Percentiles rank a stretch among this genome's conserved stretches.
Conservation (phyloP, 2,888 invertebrate genomes). For the Dolomedes plantarius region DNA sequence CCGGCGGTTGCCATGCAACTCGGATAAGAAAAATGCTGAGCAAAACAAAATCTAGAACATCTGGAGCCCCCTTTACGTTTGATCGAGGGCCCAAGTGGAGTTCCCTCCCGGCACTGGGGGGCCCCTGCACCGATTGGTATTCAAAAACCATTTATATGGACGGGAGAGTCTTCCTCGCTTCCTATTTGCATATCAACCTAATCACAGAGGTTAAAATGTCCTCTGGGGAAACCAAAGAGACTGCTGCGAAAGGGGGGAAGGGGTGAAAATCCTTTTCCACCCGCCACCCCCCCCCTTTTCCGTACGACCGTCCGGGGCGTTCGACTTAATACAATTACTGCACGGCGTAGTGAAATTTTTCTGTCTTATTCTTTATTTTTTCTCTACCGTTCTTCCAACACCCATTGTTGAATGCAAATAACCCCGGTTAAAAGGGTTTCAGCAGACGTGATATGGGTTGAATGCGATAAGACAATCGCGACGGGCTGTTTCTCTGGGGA, state of each 20-base stretch:
- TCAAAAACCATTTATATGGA: conserved; percentile 71
- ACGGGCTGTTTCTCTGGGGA: conserved; percentile 21
- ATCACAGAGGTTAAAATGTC: conserved; percentile 68
- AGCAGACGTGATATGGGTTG: conserved; percentile 57
- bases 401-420: conserved; percentile 52
- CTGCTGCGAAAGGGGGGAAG: conserved; percentile 37
- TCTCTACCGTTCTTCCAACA: conserved; percentile 14
- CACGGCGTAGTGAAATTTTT: conserved; percentile 49
- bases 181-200: conserved; percentile 67
- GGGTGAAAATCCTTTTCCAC: conserved; percentile 7
- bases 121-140: conserved; percentile 58
- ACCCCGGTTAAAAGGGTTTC: conserved; percentile 61
- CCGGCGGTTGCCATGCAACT: conserved; percentile 16
- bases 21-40: conserved; percentile 49
- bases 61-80: conserved; percentile 49
- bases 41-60: conserved; percentile 39
- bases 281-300: conserved; percentile 17
- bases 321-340: conserved; percentile 70
- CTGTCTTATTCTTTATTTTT: conserved; percentile 30
- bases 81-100: conserved; percentile 53
- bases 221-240: conserved; percentile 53
- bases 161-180: conserved; percentile 27
- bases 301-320: conserved; percentile 48
- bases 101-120: conserved; percentile 2
- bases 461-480: conserved; percentile 25